Base-by-base conservation (phyloP, 1,140 invertebrate genomes). In the Branchinecta lynchi region DNA sequence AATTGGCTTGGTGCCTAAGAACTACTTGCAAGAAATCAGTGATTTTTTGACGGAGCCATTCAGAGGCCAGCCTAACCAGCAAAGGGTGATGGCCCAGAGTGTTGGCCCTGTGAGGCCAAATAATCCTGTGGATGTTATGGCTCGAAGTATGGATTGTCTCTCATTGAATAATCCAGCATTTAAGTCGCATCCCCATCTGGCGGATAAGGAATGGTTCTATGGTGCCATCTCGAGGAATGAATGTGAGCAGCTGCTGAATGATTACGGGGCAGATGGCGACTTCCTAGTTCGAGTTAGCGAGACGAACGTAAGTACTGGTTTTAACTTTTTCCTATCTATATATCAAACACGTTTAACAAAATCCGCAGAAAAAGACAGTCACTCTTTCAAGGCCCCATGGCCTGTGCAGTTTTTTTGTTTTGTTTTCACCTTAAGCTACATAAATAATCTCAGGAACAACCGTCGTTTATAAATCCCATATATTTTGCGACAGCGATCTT, bases 231-330 rank as follows among this genome's bases (percentile, higher is more conserved):
- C 92, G 21, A 85, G 96, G 73, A 89, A 88, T 72, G 92, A 97
- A 77, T 96, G 94, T 82, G 96, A 99, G 81, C 87, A 87, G 72
- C 81, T 98, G 75, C 84, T 99, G 73, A 94, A 92, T 81, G 88
- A 92, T 75, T 88, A 91, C 79, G 96, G 93, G 21, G 87, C 91
- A 74, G 92, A 98, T 80, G 96, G 96, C 32, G 96, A 99, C 81
- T 99, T 98, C 82, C 86, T 99, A 74, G 95, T 99, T 76, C 83
- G 96, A 76, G 95, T 98, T 80, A 96, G 92, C 79, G 96, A 98
- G 85, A 97, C 95, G 76, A 97, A 97, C 82, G 95, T 98, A 80
- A 89, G 89, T 85, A 69, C 43, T 70, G n/a, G 12, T n/a, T n/a
- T n/a, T n/a, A n/a, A n/a, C n/a, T n/a, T n/a, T n/a, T n/a, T n/a